Percentiles rank a stretch among this genome's conserved stretches.
Conservation (phyloP, 1,140 invertebrate species). For the Meloidogyne chitwoodi region DNA sequence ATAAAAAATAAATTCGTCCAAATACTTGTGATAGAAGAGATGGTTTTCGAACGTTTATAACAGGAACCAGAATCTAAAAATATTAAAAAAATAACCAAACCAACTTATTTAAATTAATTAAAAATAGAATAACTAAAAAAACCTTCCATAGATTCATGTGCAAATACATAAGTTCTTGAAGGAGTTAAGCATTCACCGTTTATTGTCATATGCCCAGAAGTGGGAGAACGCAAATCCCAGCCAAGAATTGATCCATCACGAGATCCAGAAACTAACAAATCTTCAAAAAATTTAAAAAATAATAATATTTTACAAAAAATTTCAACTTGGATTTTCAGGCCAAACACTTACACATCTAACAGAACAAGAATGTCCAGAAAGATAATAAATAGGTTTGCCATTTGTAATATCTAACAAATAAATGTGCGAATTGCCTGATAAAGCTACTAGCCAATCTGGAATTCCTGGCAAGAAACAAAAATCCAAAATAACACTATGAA, state of each 20-base stretch:
- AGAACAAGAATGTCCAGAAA: constrained; percentile 16
- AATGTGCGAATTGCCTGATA: constrained; percentile 16
- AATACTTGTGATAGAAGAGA: constrained; percentile 9
- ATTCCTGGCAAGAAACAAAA: constrained; percentile 24
- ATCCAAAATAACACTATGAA: constrained; percentile 26
- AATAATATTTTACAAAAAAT: not conserved
- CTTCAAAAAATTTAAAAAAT: not conserved
- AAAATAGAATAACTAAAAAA: not conserved
- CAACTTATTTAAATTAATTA: not conserved
- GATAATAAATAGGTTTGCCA: constrained; percentile 1
- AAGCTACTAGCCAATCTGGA: constrained; percentile 11
- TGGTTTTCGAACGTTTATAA: constrained; percentile 2
- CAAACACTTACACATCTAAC: constrained; percentile 12
- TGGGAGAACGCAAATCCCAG: constrained; percentile 23
- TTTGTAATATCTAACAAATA: constrained; percentile 26
- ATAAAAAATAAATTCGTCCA: constrained; percentile 2
- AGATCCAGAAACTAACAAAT: constrained; percentile 32
- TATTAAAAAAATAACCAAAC: not conserved
- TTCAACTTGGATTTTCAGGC: constrained; percentile 20
- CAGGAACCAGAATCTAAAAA: not conserved
- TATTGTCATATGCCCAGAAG: not conserved
- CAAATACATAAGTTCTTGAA: not conserved
- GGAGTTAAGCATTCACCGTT: not conserved
- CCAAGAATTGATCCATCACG: constrained; percentile 25
- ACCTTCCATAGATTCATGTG: not conserved